Conservation (phyloP, 2,888 invertebrate species). For the Zygogramma bicolorata region DNA sequence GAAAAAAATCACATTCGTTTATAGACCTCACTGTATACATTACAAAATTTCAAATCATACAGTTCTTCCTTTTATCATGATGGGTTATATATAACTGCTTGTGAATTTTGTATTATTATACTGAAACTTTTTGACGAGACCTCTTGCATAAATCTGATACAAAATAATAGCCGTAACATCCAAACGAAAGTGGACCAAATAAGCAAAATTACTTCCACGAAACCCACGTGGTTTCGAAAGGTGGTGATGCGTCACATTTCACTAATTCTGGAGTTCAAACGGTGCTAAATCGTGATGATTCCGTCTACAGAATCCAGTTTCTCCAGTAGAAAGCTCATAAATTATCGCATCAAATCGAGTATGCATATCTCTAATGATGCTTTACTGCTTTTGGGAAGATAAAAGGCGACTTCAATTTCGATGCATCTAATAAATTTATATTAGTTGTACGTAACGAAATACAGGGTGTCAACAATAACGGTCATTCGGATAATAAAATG, state of each 20-base stretch:
- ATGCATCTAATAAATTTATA: not conserved
- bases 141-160: not conserved
- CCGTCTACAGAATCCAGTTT: slow-evolving; percentile 7
- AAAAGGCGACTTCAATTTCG: not conserved
- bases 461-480: not conserved
- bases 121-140: not conserved
- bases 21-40: no score
- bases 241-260: not conserved
- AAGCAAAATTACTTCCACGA: not conserved
- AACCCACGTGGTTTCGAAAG: not conserved
- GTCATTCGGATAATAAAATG: not conserved
- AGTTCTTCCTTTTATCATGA: no score
- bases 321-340: slow-evolving; percentile 21
- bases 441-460: not conserved
- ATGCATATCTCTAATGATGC: not conserved
- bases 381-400: not conserved
- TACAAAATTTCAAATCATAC: no score
- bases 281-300: not conserved
- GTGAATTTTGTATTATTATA: no score
- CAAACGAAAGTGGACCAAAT: not conserved
- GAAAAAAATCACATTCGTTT: no score
- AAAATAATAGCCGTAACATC: not conserved
- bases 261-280: slow-evolving; percentile 1
- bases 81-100: no score
- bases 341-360: not conserved